Evolutionary conservation across 2,888 invertebrate genomes (phyloP).

Genomic region (Meganola albula): DNA sequence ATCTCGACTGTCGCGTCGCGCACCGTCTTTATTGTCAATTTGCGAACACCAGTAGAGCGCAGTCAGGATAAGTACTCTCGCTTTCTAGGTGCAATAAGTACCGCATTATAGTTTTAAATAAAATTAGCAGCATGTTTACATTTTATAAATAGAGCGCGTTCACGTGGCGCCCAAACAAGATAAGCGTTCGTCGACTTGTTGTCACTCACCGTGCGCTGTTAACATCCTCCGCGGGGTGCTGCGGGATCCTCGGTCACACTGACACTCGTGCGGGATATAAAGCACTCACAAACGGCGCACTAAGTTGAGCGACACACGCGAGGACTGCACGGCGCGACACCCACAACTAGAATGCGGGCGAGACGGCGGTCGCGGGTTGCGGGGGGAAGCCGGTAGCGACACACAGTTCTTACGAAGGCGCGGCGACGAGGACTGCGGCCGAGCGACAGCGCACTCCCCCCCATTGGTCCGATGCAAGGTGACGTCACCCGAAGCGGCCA

Average conservation of each 20-base stretch:
- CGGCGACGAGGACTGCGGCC: conserved; percentile 73
- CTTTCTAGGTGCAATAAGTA: conserved; percentile 52
- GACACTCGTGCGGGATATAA: conserved; percentile 70
- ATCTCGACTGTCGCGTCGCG: conserved; percentile 61
- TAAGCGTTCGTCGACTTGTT: conserved; percentile 51
- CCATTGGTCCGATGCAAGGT: conserved; percentile 60
- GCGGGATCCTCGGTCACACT: conserved; percentile 69
- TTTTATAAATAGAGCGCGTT: conserved; percentile 73
- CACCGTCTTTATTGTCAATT: conserved; percentile 64
- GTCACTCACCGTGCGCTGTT: conserved; percentile 76
- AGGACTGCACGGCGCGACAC: conserved; percentile 75
- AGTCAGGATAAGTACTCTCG: conserved; percentile 54
- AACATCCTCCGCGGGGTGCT: conserved; percentile 72
- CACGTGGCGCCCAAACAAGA: conserved; percentile 67
- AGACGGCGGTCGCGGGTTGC: conserved; percentile 62
- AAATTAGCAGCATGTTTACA: conserved; percentile 73
- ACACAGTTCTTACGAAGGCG: conserved; percentile 73
- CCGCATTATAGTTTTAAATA: conserved; percentile 57
- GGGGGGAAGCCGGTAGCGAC: conserved; percentile 60
- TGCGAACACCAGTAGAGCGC: conserved; percentile 47
- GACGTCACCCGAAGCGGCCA: conserved; percentile 65
- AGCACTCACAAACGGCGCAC: conserved; percentile 77
- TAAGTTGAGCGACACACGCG: conserved; percentile 72
- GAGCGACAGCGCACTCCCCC: conserved; percentile 55
- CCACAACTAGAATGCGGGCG: conserved; percentile 77